Conservation (phyloP, 2,113 vertebrate genomes). For the Charadrius vociferus region DNA sequence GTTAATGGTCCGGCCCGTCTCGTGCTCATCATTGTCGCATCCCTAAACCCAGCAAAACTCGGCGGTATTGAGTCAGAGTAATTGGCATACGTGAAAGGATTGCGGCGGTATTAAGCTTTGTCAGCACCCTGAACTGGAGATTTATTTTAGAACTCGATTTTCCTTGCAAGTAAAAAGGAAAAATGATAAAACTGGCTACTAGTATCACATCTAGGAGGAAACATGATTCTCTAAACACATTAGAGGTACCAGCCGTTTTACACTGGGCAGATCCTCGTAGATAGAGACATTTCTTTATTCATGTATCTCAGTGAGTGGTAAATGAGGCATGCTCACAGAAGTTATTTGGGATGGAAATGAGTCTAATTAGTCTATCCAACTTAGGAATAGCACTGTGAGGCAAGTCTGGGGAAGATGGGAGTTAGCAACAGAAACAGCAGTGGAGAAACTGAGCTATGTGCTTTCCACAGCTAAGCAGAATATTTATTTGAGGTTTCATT, state of each 20-base stretch:
- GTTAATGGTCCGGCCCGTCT: background rate
- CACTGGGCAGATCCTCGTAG: background rate
- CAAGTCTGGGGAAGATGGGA: background rate
- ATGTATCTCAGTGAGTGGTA: constrained; percentile 74
- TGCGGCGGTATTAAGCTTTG: background rate
- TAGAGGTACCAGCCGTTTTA: constrained; percentile 2
- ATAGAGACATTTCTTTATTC: constrained; percentile 76
- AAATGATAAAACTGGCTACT: background rate
- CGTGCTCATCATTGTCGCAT: rapidly evolving
- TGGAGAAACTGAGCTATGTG: background rate
- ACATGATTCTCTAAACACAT: background rate
- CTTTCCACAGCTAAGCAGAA: background rate
- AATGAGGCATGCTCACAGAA: constrained; percentile 72
- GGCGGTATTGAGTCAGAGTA: background rate
- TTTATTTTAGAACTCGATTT: background rate
- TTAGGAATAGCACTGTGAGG: constrained; percentile 48
- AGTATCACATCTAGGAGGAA: background rate
- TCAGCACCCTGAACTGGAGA: background rate
- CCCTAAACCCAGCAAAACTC: background rate
- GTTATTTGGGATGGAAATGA: constrained; percentile 75
- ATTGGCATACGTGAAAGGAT: rapidly evolving
- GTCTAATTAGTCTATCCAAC: constrained; percentile 70
- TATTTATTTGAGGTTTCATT: constrained; percentile 11
- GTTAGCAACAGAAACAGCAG: background rate
- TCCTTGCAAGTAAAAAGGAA: background rate